Evolutionary conservation across 2,113 vertebrate genomes (phyloP).

Genomic region (Cyphomyrus discorhynchus): DNA sequence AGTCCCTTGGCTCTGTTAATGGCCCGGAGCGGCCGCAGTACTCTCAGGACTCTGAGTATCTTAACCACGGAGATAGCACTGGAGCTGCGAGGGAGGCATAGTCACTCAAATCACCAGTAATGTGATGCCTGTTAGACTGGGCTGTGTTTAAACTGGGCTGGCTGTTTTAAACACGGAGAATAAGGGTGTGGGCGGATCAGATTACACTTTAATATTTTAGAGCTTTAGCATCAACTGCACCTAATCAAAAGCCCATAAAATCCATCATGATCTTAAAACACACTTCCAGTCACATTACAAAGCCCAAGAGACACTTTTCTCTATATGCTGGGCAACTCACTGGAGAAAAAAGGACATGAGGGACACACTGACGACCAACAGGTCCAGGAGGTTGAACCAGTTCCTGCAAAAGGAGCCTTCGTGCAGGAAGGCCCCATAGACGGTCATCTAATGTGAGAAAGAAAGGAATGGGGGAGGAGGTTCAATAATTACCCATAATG

Average conservation of each 20-base stretch:
- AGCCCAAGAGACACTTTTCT: background rate
- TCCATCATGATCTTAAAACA: background rate
- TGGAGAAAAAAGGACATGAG: constrained; percentile 86
- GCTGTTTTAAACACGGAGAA: background rate
- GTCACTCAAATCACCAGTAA: background rate
- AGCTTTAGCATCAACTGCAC: background rate
- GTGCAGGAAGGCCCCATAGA: constrained; percentile 84
- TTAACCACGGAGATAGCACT: constrained; percentile 91
- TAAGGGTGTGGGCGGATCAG: background rate
- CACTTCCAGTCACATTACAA: background rate
- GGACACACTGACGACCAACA: constrained; percentile 86
- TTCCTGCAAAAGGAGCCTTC: constrained; percentile 87
- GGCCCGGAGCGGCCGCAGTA: constrained; percentile 80
- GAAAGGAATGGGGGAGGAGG: background rate
- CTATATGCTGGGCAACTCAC: constrained; percentile 55
- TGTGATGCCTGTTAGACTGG: background rate
- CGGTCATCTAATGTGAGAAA: constrained; percentile 68
- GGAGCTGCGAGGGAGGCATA: constrained; percentile 57
- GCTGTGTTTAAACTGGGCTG: background rate
- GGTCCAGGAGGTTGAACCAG: constrained; percentile 86
- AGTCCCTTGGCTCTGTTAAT: constrained; percentile 92
- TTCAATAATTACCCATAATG: background rate
- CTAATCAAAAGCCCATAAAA: background rate
- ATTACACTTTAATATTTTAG: background rate
- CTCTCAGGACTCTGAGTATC: constrained; percentile 80